phyloP scores from a whole-genome alignment of 53 echinoderm and acorn worm genomes.

The Hippasteria phrygiana region DNA sequence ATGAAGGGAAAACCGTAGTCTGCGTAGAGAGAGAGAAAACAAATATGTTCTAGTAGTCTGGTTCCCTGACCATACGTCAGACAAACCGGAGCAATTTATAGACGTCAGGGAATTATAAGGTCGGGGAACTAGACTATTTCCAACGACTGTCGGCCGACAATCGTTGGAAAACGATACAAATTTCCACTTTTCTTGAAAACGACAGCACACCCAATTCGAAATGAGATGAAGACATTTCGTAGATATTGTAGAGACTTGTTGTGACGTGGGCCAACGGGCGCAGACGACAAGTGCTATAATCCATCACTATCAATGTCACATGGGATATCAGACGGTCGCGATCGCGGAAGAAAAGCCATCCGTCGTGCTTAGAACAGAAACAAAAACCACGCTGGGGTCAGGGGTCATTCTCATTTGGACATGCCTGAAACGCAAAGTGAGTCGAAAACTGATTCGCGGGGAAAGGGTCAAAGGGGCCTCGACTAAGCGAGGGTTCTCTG shows the following conservation, averaged over 20 bases:
- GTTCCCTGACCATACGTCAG: too few relatives aligned
- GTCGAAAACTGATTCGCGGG: not conserved
- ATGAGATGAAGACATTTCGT: slow-evolving; percentile 11
- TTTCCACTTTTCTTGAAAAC: too few relatives aligned
- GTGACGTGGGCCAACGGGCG: slow-evolving; percentile 20
- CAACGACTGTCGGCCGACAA: too few relatives aligned
- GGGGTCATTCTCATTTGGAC: slow-evolving; percentile 54
- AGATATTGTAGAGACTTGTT: not conserved
- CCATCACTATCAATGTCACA: slow-evolving; percentile 30
- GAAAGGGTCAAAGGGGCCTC: not conserved
- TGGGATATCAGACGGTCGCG: not conserved
- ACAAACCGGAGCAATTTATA: too few relatives aligned
- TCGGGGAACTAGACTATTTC: too few relatives aligned
- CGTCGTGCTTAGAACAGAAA: slow-evolving; percentile 4
- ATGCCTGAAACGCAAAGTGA: slow-evolving; percentile 10
- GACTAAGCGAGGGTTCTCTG: not conserved
- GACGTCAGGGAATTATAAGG: too few relatives aligned
- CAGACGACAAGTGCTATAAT: not conserved
- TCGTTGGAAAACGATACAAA: too few relatives aligned
- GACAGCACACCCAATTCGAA: too few relatives aligned
- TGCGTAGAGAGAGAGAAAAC: too few relatives aligned
- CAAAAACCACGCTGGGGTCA: slow-evolving; percentile 9
- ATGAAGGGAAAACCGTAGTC: too few relatives aligned
- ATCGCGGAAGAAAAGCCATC: not conserved
- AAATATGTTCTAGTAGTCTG: too few relatives aligned